Percentiles rank a stretch among this genome's conserved stretches.
These are phyloP conservation scores for Ridgeia piscesae DNA, from an alignment of 1,140 invertebrate species.

Conservation along the genomic window DNA sequence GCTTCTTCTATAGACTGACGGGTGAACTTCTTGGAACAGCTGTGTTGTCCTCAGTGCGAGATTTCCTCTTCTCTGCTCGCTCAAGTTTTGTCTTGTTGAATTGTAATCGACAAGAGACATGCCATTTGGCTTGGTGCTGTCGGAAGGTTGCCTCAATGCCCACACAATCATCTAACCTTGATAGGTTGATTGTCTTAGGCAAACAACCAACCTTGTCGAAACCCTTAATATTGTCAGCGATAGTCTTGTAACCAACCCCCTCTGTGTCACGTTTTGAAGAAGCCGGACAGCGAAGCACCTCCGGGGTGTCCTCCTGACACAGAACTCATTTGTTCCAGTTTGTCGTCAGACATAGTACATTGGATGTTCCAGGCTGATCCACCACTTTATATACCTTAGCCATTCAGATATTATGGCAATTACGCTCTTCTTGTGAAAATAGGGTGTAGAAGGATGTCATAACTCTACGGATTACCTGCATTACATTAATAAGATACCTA, in stretches of 20 bases:
- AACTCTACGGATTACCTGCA: too few relatives aligned
- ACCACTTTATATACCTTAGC: too few relatives aligned
- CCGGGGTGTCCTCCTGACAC: background rate
- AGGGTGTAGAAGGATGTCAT: too few relatives aligned
- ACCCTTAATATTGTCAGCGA: background rate
- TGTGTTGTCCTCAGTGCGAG: background rate
- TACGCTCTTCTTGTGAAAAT: too few relatives aligned
- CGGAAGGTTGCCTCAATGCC: constrained; percentile 5
- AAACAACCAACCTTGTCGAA: background rate
- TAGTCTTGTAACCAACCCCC: background rate
- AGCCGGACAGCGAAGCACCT: background rate
- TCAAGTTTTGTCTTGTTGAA: constrained; percentile 8
- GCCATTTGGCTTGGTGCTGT: constrained; percentile 4
- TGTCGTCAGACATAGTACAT: background rate
- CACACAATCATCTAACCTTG: background rate
- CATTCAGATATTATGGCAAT: too few relatives aligned
- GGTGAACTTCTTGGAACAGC: too few relatives aligned
- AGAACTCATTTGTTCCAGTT: constrained; percentile 9
- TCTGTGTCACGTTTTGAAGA: background rate
- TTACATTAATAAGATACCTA: too few relatives aligned
- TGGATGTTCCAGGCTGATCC: background rate
- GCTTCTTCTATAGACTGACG: too few relatives aligned
- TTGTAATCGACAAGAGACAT: background rate
- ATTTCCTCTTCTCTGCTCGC: background rate
- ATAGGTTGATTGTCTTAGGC: background rate